Evolutionary conservation across 2,888 invertebrate species (phyloP), one percentile per base, ranked within the genome.

Genomic region (Tetrapedia diversipes): DNA sequence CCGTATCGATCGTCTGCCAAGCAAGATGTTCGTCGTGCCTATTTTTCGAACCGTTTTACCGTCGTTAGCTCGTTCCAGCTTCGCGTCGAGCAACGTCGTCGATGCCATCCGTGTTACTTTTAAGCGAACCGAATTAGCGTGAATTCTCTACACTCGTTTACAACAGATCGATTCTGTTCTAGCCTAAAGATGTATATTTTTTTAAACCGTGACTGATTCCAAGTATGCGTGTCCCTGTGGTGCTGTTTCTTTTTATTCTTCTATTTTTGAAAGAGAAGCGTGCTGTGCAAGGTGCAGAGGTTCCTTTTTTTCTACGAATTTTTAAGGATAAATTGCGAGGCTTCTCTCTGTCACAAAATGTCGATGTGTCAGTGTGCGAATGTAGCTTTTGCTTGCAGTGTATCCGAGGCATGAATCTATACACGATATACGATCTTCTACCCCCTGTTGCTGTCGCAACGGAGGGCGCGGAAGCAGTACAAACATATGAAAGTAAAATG

Each of bases 71-170:
- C 37, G 66, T 56, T 45, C 29, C 39, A 24, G 29, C 29, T 41
- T 32, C 19, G 4, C 24, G 1, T 19, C 34, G 47, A 57, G 57
- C 73, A 51, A 63, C 37, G 39, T 47, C 10, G n/a, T 32, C 60
- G 75, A 77, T 60, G 76, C 76, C 77, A 77, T 77, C 77, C 77
- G 49, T n/a, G n/a, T 64, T 77, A 75, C 7, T 57, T 75, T 68
- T 69, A 69, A 69, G 53, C 41, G n/a, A 51, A 11, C 7, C 24
- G n/a, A 67, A 6, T 27, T 24, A 59, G 14, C 14, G n/a, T 27
- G 19, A 2, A 57, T 47, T 57, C 34, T 57, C 34, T n/a, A 32
- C 4, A 59, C 10, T 45, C 4, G n/a, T 24, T 47, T 51, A 39
- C n/a, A n/a, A n/a, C n/a, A n/a, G n/a, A n/a, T n/a, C n/a, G 51